Evolutionary conservation across 2,113 vertebrate genomes (phyloP).

Genomic region (Ploceus nigricollis): DNA sequence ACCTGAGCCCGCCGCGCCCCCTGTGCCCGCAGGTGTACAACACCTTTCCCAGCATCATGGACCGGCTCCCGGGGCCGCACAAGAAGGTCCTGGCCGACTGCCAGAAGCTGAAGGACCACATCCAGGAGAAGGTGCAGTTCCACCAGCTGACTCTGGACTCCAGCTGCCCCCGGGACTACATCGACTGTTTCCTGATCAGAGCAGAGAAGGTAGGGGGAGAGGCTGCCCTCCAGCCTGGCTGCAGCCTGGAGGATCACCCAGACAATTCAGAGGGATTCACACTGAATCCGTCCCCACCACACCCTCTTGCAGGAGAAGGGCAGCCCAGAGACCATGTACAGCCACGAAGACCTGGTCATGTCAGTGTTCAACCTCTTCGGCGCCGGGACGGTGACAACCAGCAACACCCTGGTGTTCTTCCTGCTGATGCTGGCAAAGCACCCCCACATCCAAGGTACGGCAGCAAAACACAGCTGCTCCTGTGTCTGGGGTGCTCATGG

Average conservation of each 20-base stretch:
- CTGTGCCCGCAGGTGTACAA: constrained; percentile 39
- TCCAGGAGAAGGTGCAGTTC: constrained; percentile 7
- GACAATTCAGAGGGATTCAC: too few species aligned
- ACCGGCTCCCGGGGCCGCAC: constrained; percentile 53
- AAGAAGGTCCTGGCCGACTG: constrained; percentile 1
- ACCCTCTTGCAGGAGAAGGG: constrained; percentile 5
- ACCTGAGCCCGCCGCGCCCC: neutral
- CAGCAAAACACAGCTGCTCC: neutral
- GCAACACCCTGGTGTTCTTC: constrained; percentile 58
- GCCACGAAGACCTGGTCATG: constrained; percentile 37
- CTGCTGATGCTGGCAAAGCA: constrained; percentile 73
- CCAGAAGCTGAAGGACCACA: constrained; percentile 32
- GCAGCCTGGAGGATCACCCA: neutral
- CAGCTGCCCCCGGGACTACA: constrained; percentile 59
- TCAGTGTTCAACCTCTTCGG: constrained; percentile 56
- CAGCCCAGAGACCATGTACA: neutral
- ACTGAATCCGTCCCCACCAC: neutral
- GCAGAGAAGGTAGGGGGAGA: constrained; percentile 43
- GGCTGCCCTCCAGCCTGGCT: neutral
- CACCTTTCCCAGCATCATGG: constrained; percentile 56
- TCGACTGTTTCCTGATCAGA: constrained; percentile 63
- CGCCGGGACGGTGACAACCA: constrained; percentile 70
- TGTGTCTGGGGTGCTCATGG: neutral
- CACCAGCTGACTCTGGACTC: constrained; percentile 54
- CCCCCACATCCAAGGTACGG: constrained; percentile 74